Conservation (phyloP, 2,888 invertebrate species). For the Noctuana brunneofusca region DNA sequence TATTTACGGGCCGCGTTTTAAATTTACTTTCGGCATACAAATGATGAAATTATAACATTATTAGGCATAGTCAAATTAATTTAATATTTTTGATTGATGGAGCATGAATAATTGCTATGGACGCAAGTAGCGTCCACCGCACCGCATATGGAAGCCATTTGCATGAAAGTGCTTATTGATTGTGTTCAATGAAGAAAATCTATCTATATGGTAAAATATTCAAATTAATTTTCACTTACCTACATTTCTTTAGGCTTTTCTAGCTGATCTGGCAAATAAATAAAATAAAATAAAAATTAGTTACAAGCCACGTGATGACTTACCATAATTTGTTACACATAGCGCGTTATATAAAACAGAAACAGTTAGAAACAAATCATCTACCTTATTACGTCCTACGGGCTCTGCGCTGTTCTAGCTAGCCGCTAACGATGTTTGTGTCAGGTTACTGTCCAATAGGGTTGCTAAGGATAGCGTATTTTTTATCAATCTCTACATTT, state of each 20-base stretch:
- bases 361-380: neutral
- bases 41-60: neutral
- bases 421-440: neutral
- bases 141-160: neutral
- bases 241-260: neutral
- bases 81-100: neutral
- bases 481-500: no score
- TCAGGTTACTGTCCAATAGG: neutral
- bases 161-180: conserved; percentile 3
- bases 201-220: conserved; percentile 10
- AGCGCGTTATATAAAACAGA: neutral
- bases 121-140: neutral
- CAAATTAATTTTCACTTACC: conserved; percentile 6
- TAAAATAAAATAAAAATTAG: no score
- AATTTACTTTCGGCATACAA: neutral
- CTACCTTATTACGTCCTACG: neutral
- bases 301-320: no score
- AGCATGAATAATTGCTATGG: neutral
- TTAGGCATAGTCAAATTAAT: neutral
- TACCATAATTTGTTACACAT: no score
- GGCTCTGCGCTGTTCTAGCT: neutral
- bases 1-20: neutral
- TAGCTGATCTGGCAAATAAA: no score
- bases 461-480: neutral
- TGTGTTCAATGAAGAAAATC: neutral